Evolutionary conservation across 2,113 vertebrate genomes (phyloP).

Genomic region (Oreochromis tanganicae): DNA sequence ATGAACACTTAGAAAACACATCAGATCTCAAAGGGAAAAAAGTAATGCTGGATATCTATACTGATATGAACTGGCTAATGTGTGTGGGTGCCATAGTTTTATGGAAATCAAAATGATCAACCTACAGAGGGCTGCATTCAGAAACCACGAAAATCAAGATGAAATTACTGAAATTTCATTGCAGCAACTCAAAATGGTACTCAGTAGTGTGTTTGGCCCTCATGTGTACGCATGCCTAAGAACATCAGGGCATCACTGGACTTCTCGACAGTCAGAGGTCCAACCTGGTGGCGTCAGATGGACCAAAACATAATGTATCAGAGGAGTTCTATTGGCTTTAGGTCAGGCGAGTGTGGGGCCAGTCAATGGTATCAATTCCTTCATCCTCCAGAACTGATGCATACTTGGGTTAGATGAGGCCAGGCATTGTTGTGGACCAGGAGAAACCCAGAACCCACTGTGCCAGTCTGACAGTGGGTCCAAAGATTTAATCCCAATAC

Average conservation of each 20-base stretch:
- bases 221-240: not conserved
- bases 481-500: not conserved
- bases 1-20: not conserved
- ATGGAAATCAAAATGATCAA: not conserved
- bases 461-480: not conserved
- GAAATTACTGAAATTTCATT: not conserved
- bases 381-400: not conserved
- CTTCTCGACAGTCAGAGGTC: not conserved
- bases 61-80: not conserved
- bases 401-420: not conserved
- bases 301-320: not conserved
- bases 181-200: not conserved
- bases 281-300: not conserved
- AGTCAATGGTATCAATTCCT: not conserved
- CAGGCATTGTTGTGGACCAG: not conserved
- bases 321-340: not conserved
- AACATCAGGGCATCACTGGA: not conserved
- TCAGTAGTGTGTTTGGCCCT: not conserved
- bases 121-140: not conserved
- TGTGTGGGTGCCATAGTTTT: not conserved
- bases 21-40: not conserved
- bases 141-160: not conserved
- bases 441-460: not conserved
- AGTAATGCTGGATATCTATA: not conserved
- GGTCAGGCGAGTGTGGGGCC: not conserved